Conservation (phyloP, 2,888 invertebrate genomes). For the Habroteleia sp. region DNA sequence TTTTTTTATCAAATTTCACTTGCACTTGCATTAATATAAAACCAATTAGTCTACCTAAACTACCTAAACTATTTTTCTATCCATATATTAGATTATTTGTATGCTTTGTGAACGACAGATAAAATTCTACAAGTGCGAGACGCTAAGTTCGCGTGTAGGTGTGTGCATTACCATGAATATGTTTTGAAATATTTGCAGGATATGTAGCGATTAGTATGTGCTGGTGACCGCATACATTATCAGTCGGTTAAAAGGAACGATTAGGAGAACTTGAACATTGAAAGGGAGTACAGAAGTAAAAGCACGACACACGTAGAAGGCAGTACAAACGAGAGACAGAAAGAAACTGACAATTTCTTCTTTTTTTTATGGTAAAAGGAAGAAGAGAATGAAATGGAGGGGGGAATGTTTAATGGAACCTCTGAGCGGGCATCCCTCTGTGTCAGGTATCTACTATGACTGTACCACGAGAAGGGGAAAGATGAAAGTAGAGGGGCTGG, state of each 20-base stretch:
- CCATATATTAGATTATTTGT: too few relatives aligned
- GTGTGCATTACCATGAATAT: not conserved
- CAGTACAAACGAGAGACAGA: too few relatives aligned
- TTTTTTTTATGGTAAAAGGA: too few relatives aligned
- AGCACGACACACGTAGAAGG: not conserved
- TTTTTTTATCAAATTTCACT: too few relatives aligned
- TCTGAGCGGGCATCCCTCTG: conserved; percentile 13
- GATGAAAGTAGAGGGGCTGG: conserved; percentile 21
- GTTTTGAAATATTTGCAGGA: not conserved
- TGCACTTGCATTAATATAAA: too few relatives aligned
- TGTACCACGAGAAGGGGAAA: conserved; percentile 15
- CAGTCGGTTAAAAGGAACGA: conserved; percentile 17
- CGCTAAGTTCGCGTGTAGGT: not conserved
- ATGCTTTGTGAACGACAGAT: not conserved
- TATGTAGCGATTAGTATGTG: conserved; percentile 7
- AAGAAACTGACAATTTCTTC: not conserved
- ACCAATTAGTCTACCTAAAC: too few relatives aligned
- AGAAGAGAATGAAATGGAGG: too few relatives aligned
- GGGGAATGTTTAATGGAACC: conserved; percentile 8
- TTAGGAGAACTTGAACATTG: conserved; percentile 3
- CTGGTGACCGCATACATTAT: conserved; percentile 4
- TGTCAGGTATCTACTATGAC: conserved; percentile 12
- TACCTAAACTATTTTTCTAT: too few relatives aligned
- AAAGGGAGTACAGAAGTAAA: conserved; percentile 14
- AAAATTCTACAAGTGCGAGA: conserved; percentile 4